These are phyloP conservation scores for Monopis laevigella DNA, from an alignment of 2,888 invertebrate genomes.

Conservation along the genomic window DNA sequence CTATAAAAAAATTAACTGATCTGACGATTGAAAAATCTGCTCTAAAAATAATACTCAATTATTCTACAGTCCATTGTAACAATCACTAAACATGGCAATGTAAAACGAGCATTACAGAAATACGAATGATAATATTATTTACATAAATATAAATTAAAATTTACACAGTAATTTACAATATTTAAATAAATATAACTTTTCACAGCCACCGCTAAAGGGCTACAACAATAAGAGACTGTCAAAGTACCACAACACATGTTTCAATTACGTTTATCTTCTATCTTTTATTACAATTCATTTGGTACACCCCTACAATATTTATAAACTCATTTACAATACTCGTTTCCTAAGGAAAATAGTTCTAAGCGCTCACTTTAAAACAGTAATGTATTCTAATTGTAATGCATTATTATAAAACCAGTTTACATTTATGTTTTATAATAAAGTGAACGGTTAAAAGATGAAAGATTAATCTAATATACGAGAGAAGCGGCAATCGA, in stretches of 20 bases:
- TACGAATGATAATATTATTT: too few species aligned
- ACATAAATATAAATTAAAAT: too few species aligned
- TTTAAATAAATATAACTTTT: conserved; percentile 31
- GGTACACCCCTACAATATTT: not conserved
- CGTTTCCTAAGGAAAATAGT: not conserved
- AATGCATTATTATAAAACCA: not conserved
- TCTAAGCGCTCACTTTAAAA: not conserved
- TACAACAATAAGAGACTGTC: conserved; percentile 31
- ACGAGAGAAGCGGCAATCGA: conserved; percentile 53
- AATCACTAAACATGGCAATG: too few species aligned
- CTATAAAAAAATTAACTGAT: too few species aligned
- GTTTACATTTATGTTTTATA: not conserved
- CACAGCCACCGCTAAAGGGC: conserved; percentile 30
- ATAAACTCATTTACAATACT: not conserved
- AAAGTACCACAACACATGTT: conserved; percentile 48
- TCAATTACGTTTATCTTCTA: conserved; percentile 57
- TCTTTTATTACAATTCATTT: conserved; percentile 24
- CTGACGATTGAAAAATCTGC: too few species aligned
- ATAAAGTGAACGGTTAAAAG: conserved; percentile 31
- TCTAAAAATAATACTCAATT: too few species aligned
- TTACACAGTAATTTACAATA: not conserved
- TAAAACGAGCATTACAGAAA: too few species aligned
- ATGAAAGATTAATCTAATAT: conserved; percentile 35
- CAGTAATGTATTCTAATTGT: not conserved
- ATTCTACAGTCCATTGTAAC: too few species aligned